Base-by-base conservation (phyloP, 1,140 invertebrate species). In the Trypoxylus dichotomus region DNA sequence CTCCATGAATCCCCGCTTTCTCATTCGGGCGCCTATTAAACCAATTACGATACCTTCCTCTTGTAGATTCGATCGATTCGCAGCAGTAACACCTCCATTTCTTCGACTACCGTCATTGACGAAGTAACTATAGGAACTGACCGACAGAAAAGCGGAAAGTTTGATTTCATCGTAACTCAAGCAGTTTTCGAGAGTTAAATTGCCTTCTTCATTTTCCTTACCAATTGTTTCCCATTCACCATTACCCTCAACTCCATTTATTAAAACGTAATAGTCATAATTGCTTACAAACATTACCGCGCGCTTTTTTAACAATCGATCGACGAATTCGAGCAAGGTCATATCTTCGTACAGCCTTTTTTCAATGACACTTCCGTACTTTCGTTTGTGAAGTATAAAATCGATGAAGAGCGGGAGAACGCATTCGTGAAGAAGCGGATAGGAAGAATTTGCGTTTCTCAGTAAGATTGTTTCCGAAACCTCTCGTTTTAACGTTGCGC, bases 261-360 rank as follows among this genome's bases (percentile, higher is more conserved):
- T 78, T 8, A 92, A 81, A 43, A 86, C 83, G 81, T 89, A 91
- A 29, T 82, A 83, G 83, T 91, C 91, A 2, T 83, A 75, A 0
- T 83, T 63, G 0, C 86, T 87, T 78, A 89, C 86, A 77, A 92
- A 92, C 1, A 84, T 83, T 0, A 90, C 83, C 0, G 90, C 89
- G 21, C 90, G 82, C 76, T 91, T 91, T 27, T 87, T 87, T 32
- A 91, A 79, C 32, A 91, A 83, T 24, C 90, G 86, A 76, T 91
- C 88, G 24, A 90, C 87, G 3, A 91, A 87, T 24, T 90, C 85
- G 5, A 88, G 81, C 21, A 91, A 83, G 0, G 85, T 84, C 88
- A 91, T 89, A 21, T 90, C 85, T 81, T 87, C 87, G 80, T 90
- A 91, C 19, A 90, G 80, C 0, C 84, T 80, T 78, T 88, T 89